Percentiles rank a stretch among this genome's conserved stretches.
Evolutionary conservation across 30 jellyfish, hydroid and myxozoan genomes (phyloP).

Genomic region (Turritopsis dohrnii): DNA sequence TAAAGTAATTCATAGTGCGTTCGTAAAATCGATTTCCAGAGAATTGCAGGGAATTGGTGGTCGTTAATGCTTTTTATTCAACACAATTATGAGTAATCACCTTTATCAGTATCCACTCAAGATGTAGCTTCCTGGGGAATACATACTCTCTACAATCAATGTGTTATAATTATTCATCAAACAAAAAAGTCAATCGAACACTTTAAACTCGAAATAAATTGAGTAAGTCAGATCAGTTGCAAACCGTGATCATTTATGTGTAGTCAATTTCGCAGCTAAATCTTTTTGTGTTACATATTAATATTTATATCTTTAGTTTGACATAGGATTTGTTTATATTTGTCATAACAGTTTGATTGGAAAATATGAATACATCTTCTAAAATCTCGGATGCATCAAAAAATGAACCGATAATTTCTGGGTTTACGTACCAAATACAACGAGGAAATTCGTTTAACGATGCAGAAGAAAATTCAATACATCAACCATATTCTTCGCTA

Average conservation of each 20-base stretch:
- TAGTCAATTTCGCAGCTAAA: neutral
- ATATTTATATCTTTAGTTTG: no score
- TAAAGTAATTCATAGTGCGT: no score
- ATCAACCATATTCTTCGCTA: neutral
- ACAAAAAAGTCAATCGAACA: neutral
- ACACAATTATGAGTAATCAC: neutral
- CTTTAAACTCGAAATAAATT: neutral
- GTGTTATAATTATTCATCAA: neutral
- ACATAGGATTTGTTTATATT: no score
- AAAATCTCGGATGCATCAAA: neutral
- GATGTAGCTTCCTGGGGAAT: neutral
- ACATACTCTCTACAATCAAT: neutral
- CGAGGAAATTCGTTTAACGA: neutral
- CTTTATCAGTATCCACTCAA: neutral
- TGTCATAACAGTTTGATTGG: no score
- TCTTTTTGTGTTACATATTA: neutral
- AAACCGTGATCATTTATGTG: neutral
- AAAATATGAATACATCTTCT: neutral
- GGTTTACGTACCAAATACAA: neutral
- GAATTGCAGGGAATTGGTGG: neutral
- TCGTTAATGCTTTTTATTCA: neutral
- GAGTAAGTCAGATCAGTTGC: neutral
- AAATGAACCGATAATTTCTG: neutral
- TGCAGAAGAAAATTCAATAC: neutral
- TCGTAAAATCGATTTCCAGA: neutral